Evolutionary conservation across 2,797 vertebrate genomes (phyloP).

Genomic region (Tangara arthus): DNA sequence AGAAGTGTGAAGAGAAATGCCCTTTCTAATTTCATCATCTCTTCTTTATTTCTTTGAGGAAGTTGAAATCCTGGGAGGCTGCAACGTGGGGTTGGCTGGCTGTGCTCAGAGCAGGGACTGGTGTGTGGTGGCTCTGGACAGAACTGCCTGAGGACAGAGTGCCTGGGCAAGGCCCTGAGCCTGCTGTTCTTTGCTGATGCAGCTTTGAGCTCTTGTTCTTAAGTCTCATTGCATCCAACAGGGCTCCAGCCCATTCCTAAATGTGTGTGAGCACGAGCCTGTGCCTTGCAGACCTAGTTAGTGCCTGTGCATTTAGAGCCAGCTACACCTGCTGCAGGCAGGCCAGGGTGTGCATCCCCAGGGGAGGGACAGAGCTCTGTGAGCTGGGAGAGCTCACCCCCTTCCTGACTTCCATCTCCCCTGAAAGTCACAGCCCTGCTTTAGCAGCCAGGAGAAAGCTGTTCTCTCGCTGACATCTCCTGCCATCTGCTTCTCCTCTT

Average conservation of each 20-base stretch:
- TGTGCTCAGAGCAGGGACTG: neutral
- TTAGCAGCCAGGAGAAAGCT: neutral
- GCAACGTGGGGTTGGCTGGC: neutral
- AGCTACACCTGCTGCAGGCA: neutral
- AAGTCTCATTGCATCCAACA: neutral
- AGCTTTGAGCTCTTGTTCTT: neutral
- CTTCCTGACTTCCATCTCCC: neutral
- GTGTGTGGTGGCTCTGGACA: neutral
- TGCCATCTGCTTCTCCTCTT: neutral
- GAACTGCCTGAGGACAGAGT: neutral
- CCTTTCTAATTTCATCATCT: neutral
- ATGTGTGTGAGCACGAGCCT: fast-evolving
- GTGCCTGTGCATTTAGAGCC: neutral
- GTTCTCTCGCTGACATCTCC: neutral
- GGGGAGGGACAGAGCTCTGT: neutral
- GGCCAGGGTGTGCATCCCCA: too few species aligned
- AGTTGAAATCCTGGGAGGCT: neutral
- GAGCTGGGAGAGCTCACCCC: neutral
- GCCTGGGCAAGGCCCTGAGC: neutral
- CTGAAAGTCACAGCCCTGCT: neutral
- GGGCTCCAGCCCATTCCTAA: neutral
- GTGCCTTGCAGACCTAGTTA: neutral
- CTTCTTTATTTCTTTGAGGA: neutral
- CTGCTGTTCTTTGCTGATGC: neutral
- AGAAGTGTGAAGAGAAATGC: neutral